phyloP scores from a whole-genome alignment of 2,888 invertebrate genomes.

The Craniophora ligustri region DNA sequence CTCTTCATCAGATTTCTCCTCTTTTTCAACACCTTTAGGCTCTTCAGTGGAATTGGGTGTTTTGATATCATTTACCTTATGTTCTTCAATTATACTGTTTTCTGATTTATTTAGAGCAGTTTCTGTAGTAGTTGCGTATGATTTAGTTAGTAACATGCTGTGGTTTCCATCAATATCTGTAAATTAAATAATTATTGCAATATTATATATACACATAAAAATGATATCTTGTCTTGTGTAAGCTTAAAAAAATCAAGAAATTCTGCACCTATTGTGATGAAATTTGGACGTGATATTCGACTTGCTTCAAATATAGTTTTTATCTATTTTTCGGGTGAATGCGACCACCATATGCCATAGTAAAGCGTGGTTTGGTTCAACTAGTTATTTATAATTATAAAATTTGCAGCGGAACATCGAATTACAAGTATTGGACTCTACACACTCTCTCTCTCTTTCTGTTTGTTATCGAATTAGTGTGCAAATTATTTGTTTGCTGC shows the following conservation, averaged over 20 bases:
- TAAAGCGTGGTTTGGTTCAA: too few relatives aligned
- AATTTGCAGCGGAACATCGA: not conserved
- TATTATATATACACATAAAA: not conserved
- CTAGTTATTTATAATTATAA: too few relatives aligned
- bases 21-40: not conserved
- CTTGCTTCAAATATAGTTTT: too few relatives aligned
- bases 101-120: constrained; percentile 2
- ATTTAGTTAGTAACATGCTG: constrained; percentile 51
- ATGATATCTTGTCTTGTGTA: too few relatives aligned
- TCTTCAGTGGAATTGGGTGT: not conserved
- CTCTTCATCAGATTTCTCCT: not conserved
- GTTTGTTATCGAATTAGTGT: not conserved
- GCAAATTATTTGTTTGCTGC: not conserved
- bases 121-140: constrained; percentile 25
- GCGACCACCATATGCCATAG: too few relatives aligned
- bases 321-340: too few relatives aligned
- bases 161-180: constrained; percentile 78
- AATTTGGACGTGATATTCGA: too few relatives aligned
- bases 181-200: constrained; percentile 29
- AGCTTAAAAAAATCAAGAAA: too few relatives aligned
- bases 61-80: not conserved
- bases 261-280: too few relatives aligned
- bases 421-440: not conserved
- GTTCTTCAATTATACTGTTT: constrained; percentile 1
- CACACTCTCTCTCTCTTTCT: too few relatives aligned